These are phyloP conservation scores for Spilosoma lubricipeda DNA, from an alignment of 2,888 invertebrate genomes.

Conservation along the genomic window DNA sequence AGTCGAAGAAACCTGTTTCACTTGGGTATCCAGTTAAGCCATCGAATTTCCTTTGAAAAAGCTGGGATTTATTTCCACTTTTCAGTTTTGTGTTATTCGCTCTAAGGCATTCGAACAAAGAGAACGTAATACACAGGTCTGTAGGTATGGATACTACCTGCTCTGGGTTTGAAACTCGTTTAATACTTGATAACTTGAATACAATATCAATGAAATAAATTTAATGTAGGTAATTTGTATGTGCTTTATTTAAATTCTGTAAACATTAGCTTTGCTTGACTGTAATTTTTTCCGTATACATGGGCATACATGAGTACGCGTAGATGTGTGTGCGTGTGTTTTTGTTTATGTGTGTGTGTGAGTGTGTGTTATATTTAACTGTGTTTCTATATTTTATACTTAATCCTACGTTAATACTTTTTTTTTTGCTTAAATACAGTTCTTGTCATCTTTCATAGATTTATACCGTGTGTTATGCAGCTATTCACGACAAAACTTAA, in stretches of 20 bases:
- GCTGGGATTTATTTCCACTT: constrained; percentile 68
- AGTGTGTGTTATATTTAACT: background rate
- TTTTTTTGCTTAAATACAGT: constrained; percentile 2
- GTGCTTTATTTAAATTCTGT: background rate
- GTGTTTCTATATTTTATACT: background rate
- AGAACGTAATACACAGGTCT: constrained; percentile 41
- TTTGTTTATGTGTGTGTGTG: no score
- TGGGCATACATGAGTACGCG: background rate
- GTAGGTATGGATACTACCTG: constrained; percentile 14
- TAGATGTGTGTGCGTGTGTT: no score
- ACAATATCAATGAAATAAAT: background rate
- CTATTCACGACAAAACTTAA: constrained; percentile 35
- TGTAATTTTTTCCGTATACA: background rate
- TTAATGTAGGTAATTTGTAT: background rate
- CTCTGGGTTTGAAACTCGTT: background rate
- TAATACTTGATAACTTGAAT: background rate
- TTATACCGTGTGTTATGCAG: constrained; percentile 16
- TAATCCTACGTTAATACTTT: constrained; percentile 7
- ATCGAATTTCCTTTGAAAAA: constrained; percentile 17
- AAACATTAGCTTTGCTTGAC: background rate
- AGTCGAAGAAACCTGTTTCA: constrained; percentile 39
- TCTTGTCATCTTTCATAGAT: constrained; percentile 20
- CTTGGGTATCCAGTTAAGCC: constrained; percentile 38
- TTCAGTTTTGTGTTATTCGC: constrained; percentile 61
- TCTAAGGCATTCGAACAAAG: constrained; percentile 56